Evolutionary conservation across 2,113 vertebrate species (phyloP).

Genomic region (Ivindomyrus marchei): DNA sequence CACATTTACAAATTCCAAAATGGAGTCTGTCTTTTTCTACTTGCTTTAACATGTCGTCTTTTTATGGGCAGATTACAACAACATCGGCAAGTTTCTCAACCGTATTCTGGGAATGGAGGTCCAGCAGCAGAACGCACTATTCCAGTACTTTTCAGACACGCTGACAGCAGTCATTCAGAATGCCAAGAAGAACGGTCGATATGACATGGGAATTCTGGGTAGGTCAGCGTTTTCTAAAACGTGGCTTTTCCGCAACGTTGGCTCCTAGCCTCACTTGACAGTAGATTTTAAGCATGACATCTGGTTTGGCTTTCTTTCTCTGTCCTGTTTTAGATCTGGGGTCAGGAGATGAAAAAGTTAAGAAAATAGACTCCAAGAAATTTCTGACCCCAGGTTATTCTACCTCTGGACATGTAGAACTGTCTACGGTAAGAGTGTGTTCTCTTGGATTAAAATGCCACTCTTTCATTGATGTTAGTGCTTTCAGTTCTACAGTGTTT

Average conservation of each 20-base stretch:
- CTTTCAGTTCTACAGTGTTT: background rate
- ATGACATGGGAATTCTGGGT: slow-evolving; percentile 97
- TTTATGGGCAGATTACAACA: slow-evolving; percentile 85
- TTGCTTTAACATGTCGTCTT: background rate
- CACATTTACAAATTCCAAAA: background rate
- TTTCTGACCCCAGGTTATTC: slow-evolving; percentile 95
- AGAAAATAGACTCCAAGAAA: slow-evolving; percentile 84
- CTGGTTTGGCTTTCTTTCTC: no score
- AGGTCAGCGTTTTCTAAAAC: slow-evolving; percentile 33
- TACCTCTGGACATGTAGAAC: slow-evolving; percentile 88
- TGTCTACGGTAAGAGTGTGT: slow-evolving; percentile 75
- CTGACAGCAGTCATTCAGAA: slow-evolving; percentile 90
- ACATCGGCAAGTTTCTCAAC: slow-evolving; percentile 96
- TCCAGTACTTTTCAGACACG: slow-evolving; percentile 96
- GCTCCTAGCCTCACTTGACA: background rate
- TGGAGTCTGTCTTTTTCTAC: background rate
- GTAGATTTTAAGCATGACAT: background rate
- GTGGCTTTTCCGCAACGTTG: background rate
- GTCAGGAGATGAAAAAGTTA: slow-evolving; percentile 94
- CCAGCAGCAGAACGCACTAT: slow-evolving; percentile 91
- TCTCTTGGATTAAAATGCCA: background rate
- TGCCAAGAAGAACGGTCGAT: slow-evolving; percentile 93
- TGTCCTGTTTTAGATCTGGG: slow-evolving; percentile 71
- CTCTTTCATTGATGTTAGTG: background rate
- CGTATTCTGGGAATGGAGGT: slow-evolving; percentile 97